Percentiles rank a stretch among this genome's conserved stretches.
Evolutionary conservation across 1,140 invertebrate genomes (phyloP).

Genomic region (Scylla paramamosain): DNA sequence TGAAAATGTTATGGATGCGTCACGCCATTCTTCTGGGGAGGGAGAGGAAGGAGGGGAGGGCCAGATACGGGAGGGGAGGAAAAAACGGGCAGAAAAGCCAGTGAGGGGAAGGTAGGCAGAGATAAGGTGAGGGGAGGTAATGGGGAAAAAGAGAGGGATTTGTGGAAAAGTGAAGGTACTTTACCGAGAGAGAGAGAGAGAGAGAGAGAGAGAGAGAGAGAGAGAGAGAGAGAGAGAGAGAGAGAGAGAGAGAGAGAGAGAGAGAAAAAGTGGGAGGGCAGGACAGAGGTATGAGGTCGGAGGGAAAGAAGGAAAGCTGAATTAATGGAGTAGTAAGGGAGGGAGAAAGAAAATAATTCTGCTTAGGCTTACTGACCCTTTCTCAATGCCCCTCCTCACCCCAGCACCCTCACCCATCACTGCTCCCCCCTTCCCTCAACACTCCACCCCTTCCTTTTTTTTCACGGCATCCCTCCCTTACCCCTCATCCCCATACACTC

Average conservation of each 20-base stretch:
- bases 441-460: too few species aligned
- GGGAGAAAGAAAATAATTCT: background rate
- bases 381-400: background rate
- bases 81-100: background rate
- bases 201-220: constrained; percentile 55
- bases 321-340: background rate
- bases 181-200: constrained; percentile 39
- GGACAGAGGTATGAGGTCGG: background rate
- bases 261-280: background rate
- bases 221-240: constrained; percentile 55
- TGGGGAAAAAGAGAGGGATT: background rate
- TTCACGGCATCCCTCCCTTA: too few species aligned
- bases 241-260: constrained; percentile 52
- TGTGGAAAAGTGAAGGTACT: too few species aligned
- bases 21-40: constrained; percentile 41
- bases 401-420: background rate
- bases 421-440: background rate
- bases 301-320: background rate
- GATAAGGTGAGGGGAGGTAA: background rate
- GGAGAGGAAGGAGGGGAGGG: background rate
- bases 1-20: constrained; percentile 71
- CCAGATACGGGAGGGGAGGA: background rate
- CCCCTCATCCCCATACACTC: too few species aligned
- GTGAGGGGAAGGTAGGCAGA: background rate
- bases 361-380: constrained; percentile 2